phyloP scores from a whole-genome alignment of 2,888 invertebrate genomes.

The Cephus sareptanus region DNA sequence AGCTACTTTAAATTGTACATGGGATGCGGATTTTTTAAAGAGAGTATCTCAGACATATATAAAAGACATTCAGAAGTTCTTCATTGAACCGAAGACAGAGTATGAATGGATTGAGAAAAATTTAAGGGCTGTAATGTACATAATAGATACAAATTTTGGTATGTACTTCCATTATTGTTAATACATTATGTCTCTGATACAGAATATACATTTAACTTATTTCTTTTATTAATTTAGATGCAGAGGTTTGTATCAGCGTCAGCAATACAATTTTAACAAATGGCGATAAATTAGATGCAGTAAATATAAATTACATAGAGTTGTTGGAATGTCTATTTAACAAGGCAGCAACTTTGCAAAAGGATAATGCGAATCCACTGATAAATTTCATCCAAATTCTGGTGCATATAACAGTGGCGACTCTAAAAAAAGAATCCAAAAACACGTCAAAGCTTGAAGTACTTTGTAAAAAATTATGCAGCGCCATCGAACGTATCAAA shows the following conservation, averaged over 20 bases:
- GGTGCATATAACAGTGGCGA: constrained; percentile 48
- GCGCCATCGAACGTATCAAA: constrained; percentile 39
- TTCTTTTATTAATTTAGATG: constrained; percentile 32
- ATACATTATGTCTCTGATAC: too few species aligned
- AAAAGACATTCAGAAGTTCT: constrained; percentile 71
- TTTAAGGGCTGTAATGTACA: constrained; percentile 69
- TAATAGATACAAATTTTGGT: constrained; percentile 67
- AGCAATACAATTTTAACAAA: constrained; percentile 49
- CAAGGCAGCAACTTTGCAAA: constrained; percentile 30
- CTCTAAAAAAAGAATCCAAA: constrained; percentile 54
- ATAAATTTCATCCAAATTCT: constrained; percentile 50
- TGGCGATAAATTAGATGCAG: constrained; percentile 54
- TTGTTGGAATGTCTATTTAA: constrained; percentile 49
- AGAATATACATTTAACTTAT: background rate
- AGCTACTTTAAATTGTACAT: constrained; percentile 63
- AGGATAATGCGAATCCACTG: constrained; percentile 30
- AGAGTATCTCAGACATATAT: constrained; percentile 73
- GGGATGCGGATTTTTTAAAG: constrained; percentile 67
- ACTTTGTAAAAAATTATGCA: constrained; percentile 39
- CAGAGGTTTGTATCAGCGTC: constrained; percentile 40
- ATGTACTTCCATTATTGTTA: constrained; percentile 15
- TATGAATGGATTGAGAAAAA: constrained; percentile 64
- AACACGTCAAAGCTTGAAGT: constrained; percentile 47
- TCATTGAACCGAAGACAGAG: constrained; percentile 38
- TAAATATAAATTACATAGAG: constrained; percentile 45